Evolutionary conservation across 1,140 invertebrate genomes (phyloP).

Genomic region (Sinonovacula constricta): DNA sequence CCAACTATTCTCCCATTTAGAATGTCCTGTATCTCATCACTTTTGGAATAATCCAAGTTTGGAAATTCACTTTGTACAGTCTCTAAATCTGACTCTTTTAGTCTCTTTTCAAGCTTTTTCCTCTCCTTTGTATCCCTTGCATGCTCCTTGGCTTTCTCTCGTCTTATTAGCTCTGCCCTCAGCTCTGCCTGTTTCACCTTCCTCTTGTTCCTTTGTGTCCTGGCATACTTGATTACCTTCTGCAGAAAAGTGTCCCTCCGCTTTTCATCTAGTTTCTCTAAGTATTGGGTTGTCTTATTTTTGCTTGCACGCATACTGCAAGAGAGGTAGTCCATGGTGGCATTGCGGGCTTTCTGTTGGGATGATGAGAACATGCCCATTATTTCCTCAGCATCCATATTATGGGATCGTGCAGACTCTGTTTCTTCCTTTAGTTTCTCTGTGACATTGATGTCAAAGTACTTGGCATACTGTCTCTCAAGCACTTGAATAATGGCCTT

Average conservation of each 20-base stretch:
- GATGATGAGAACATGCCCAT: conserved; percentile 53
- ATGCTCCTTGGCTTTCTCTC: not conserved
- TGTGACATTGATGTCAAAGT: conserved; percentile 33
- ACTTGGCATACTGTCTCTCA: conserved; percentile 42
- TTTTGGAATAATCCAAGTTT: not conserved
- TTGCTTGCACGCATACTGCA: conserved; percentile 47
- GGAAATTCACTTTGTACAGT: not conserved
- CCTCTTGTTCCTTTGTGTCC: conserved; percentile 2
- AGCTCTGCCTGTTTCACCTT: not conserved
- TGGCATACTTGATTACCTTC: conserved; percentile 11
- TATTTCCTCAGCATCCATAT: too few species aligned
- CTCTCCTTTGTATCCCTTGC: not conserved
- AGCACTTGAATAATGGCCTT: conserved; percentile 17
- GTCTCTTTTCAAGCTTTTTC: not conserved
- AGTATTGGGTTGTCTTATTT: conserved; percentile 32
- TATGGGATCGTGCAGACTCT: conserved; percentile 20
- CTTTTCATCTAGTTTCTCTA: conserved; percentile 10
- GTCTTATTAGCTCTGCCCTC: not conserved
- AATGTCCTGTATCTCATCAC: not conserved
- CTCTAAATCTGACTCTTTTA: not conserved
- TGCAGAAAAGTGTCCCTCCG: conserved; percentile 3
- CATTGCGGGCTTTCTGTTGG: conserved; percentile 29
- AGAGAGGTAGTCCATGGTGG: conserved; percentile 40
- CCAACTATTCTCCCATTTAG: not conserved
- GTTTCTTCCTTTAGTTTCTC: conserved; percentile 32